These are phyloP conservation scores for Hybognathus amarus DNA, from an alignment of 2,797 vertebrate species.

Conservation along the genomic window DNA sequence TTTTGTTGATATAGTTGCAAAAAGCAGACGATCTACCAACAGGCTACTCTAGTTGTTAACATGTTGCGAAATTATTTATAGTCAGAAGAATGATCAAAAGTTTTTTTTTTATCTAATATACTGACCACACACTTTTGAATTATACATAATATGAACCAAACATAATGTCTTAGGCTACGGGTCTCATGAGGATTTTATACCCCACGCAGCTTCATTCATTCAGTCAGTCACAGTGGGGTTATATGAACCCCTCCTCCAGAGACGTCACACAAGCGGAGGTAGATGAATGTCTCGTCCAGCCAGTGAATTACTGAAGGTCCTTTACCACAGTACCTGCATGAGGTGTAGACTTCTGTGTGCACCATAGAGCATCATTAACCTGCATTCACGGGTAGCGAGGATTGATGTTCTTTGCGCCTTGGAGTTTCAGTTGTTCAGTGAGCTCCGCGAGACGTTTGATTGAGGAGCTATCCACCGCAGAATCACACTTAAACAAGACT, in stretches of 20 bases:
- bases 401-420: not conserved
- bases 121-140: too few species aligned
- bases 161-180: not conserved
- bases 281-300: slow-evolving; percentile 49
- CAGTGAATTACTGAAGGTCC: slow-evolving; percentile 33
- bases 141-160: not conserved
- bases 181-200: not conserved
- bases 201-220: slow-evolving; percentile 30
- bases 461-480: slow-evolving; percentile 1
- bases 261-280: slow-evolving; percentile 53
- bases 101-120: too few species aligned
- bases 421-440: slow-evolving; percentile 2
- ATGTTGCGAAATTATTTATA: too few species aligned
- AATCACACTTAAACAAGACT: not conserved
- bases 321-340: slow-evolving; percentile 43
- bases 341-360: not conserved
- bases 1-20: too few species aligned
- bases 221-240: slow-evolving; percentile 39
- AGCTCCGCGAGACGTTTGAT: not conserved
- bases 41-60: too few species aligned
- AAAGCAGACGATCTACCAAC: too few species aligned
- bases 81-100: too few species aligned
- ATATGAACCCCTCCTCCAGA: slow-evolving; percentile 49
- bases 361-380: not conserved
- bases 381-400: not conserved